Evolutionary conservation across 2,113 vertebrate genomes (phyloP), one percentile per base, ranked within the genome.

Genomic region (Aix galericulata): DNA sequence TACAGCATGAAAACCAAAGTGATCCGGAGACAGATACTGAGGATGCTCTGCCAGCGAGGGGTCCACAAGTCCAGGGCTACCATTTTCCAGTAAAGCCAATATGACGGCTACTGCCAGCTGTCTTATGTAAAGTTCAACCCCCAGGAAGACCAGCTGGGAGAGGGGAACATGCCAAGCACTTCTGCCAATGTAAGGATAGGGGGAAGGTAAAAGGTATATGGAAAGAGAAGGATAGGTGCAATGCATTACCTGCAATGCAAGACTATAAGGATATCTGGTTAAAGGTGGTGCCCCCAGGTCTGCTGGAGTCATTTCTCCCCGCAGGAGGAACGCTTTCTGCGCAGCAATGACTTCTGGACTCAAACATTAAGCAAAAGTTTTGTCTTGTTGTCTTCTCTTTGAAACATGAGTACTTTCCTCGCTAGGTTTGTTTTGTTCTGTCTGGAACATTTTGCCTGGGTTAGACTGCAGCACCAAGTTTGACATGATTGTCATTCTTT

Each of bases 1-100:
- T 97, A 96, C 27, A 94, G 74, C 29, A 5, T 93, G 46, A 96
- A 92, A 93, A 94, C 89, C 42, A 93, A 95, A 90, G 73, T 31
- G 11, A 96, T 97, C n/a, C 5, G 8, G 8, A 66, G 88, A 16
- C 1, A 6, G 11, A 79, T 94, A 36, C 32, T 95, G 53, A 88
- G 79, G 26, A 40, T 86, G 63, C 8, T 96, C 10, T 68, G 73
- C 18, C 52, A 34, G 7, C 31, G 69, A 64, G 74, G 69, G 21
- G 4, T 67, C 13, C 38, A 8, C 91, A 44, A 16, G n/a, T 29
- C n/a, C 52, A 11, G 56, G n/a, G 29, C 9, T 55, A 38, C 27
- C 20, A 2, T 56, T 63, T 31, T 11, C 38, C 55, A 11, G 32
- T 38, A 22, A 42, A 63, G n/a, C 34, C 56, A 50, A 42, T 3